Evolutionary conservation across 1,140 invertebrate species (phyloP).

Genomic region (Wasmannia auropunctata): DNA sequence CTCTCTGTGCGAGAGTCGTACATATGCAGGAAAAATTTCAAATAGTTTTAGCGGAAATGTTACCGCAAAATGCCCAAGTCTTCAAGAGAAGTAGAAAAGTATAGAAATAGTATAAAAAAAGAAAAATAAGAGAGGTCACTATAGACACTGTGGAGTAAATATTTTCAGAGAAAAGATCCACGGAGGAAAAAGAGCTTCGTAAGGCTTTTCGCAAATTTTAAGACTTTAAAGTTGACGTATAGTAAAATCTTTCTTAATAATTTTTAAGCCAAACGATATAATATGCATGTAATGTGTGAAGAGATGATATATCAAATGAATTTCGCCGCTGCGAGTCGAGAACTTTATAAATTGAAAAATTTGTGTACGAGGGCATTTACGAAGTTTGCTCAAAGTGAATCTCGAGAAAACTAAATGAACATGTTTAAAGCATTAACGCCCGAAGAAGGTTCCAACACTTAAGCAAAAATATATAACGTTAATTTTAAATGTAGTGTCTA

Average conservation of each 20-base stretch:
- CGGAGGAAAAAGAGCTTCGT: neutral
- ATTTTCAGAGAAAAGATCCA: neutral
- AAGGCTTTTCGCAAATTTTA: neutral
- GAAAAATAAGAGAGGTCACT: neutral
- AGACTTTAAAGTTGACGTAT: neutral
- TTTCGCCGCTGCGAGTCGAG: neutral
- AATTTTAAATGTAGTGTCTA: neutral
- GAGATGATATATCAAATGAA: neutral
- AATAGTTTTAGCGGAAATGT: constrained; percentile 3
- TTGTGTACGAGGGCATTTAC: neutral
- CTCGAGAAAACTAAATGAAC: neutral
- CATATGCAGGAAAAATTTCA: constrained; percentile 27
- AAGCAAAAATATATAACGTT: neutral
- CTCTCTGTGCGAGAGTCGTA: neutral
- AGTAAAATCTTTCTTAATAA: neutral
- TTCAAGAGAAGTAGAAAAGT: neutral
- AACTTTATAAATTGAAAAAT: neutral
- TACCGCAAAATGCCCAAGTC: neutral
- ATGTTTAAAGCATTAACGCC: neutral
- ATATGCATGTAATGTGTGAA: too few species aligned
- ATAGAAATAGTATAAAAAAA: neutral
- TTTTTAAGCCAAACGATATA: neutral
- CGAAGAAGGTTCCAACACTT: neutral
- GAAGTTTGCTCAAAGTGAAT: neutral
- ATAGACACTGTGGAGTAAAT: neutral